Percentiles rank a stretch among this genome's conserved stretches.
phyloP scores from a whole-genome alignment of 2,888 invertebrate species.

The Cephus runcator region DNA sequence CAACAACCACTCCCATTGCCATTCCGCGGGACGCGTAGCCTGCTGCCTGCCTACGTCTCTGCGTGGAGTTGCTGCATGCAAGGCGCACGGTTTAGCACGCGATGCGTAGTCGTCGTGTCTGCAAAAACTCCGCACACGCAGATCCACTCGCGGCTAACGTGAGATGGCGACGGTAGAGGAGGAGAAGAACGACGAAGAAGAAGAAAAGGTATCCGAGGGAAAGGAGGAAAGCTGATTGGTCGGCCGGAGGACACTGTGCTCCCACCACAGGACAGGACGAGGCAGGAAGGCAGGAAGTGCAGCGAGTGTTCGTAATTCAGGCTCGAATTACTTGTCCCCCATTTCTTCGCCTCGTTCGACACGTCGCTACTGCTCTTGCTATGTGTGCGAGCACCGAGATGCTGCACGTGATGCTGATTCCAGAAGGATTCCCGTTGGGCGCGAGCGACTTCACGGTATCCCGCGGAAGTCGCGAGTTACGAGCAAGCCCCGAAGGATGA shows the following conservation, averaged over 20 bases:
- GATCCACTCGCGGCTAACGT: slow-evolving; percentile 22
- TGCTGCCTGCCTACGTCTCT: background rate
- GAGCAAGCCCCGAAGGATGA: slow-evolving; percentile 45
- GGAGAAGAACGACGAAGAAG: background rate
- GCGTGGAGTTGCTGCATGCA: background rate
- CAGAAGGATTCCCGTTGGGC: background rate
- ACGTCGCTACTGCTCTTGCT: background rate
- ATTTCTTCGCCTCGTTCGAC: background rate
- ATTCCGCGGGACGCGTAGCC: background rate
- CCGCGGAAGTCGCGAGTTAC: slow-evolving; percentile 41
- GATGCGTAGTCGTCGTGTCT: slow-evolving; percentile 39
- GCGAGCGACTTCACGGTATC: slow-evolving; percentile 29
- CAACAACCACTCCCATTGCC: slow-evolving; percentile 28
- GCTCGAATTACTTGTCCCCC: background rate
- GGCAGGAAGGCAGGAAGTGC: background rate
- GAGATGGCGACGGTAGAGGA: background rate
- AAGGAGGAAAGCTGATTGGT: background rate
- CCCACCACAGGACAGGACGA: background rate
- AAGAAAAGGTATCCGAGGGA: background rate
- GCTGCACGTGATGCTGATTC: background rate
- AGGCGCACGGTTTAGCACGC: slow-evolving; percentile 7
- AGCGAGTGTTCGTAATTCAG: background rate
- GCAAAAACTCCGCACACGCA: slow-evolving; percentile 47
- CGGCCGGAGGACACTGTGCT: background rate
- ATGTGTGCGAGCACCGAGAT: background rate